Base-by-base conservation (phyloP, 2,113 vertebrate species). In the Spheniscus mendiculus region DNA sequence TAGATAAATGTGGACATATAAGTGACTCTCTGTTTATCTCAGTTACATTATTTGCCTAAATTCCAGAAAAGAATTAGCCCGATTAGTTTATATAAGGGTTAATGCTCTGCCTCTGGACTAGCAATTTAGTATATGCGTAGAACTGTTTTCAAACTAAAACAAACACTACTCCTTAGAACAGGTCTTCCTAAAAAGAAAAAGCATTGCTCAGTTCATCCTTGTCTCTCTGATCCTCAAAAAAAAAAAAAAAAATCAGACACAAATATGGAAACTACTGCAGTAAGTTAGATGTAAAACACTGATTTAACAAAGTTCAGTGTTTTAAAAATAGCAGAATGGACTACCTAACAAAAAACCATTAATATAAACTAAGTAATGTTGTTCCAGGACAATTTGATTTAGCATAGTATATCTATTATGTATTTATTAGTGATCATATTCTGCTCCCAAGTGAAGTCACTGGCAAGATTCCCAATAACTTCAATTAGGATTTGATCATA, bases 1-100 rank as follows among this genome's bases (percentile, higher is more conserved):
- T 85, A 98, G 98, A 98, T 98, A 98, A 98, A 97, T 96, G 94
- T 93, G 95, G 97, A 96, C 65, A 89, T 94, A 95, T 97, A 98
- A 98, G 97, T 79, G 55, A 90, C 91, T 97, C 85, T 98, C 82
- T 98, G 97, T 98, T 98, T 98, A 98, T 98, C 97, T 98, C 97
- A 97, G 95, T 96, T 96, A 97, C 81, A 89, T 97, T 96, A 96
- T 98, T 98, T 98, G 94, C 94, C 89, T 93, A 95, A 97, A 98
- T 98, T 98, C 95, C 97, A 97, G 82, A 93, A 80, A 27, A 96
- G 38, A 98, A 98, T 97, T 97, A 97, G 93, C 53, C 73, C 94
- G 97, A 97, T 98, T 97, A 97, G 90, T 98, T 98, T 97, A 98
- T 91, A 95, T 83, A 97, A 97, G 78, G 45, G 80, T 93, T 97